phyloP scores from a whole-genome alignment of 1,140 invertebrate species.

The Zophobas morio region DNA sequence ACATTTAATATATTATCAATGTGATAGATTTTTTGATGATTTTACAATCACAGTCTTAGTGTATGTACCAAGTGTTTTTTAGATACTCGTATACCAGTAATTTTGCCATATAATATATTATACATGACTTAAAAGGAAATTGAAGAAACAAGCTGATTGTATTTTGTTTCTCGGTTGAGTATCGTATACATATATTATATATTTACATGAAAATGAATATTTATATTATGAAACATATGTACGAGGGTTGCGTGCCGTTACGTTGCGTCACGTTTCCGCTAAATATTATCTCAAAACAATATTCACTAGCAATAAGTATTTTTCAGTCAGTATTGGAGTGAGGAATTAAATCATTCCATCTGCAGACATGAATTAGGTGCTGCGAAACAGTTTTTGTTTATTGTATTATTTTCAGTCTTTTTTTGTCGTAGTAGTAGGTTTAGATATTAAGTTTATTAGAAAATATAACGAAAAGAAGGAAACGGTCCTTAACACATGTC shows the following conservation, averaged over 20 bases:
- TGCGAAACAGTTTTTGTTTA: conserved; percentile 51
- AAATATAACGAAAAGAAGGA: conserved; percentile 13
- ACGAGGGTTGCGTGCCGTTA: conserved; percentile 10
- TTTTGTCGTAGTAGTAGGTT: conserved; percentile 50
- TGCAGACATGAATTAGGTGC: conserved; percentile 49
- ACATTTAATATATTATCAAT: conserved; percentile 66
- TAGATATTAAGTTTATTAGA: conserved; percentile 49
- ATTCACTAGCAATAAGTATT: conserved; percentile 66
- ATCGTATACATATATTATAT: conserved; percentile 44
- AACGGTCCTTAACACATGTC: conserved; percentile 12
- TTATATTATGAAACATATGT: conserved; percentile 43
- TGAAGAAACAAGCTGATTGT: conserved; percentile 45
- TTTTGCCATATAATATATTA: conserved; percentile 65
- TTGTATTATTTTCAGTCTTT: conserved; percentile 53
- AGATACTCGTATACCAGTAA: conserved; percentile 68
- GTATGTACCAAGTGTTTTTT: conserved; percentile 67
- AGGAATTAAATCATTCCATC: conserved; percentile 62
- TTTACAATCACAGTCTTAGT: conserved; percentile 68
- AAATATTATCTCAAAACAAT: conserved; percentile 56
- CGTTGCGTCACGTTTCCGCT: conserved; percentile 43
- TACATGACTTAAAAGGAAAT: conserved; percentile 57
- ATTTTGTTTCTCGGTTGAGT: conserved; percentile 42
- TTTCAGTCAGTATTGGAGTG: conserved; percentile 66
- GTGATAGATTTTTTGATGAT: conserved; percentile 69
- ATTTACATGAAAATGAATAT: conserved; percentile 46